phyloP scores from a whole-genome alignment of 2,113 vertebrate genomes.

The Elgaria multicarinata region DNA sequence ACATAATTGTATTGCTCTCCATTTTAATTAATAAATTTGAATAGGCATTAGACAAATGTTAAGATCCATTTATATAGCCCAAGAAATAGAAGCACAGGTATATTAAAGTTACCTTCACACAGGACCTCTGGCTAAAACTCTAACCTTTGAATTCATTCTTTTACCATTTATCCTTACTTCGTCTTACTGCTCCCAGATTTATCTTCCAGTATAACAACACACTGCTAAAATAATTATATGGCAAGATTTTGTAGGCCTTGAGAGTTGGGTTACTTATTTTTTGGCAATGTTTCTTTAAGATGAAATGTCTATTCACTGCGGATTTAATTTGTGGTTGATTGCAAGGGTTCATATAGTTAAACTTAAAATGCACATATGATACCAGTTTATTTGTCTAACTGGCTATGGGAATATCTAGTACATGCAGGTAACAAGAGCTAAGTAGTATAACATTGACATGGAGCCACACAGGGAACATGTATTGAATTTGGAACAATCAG shows the following conservation, averaged over 20 bases:
- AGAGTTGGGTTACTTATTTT: not conserved
- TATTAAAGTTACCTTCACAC: not conserved
- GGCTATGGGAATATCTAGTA: not conserved
- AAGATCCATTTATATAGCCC: not conserved
- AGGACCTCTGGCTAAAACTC: not conserved
- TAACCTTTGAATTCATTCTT: not conserved
- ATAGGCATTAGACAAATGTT: not conserved
- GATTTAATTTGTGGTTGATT: not conserved
- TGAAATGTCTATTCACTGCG: not conserved
- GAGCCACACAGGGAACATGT: not conserved
- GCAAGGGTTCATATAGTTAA: not conserved
- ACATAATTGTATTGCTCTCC: not conserved
- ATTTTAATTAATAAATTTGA: not conserved
- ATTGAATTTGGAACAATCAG: not conserved
- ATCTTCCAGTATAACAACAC: not conserved
- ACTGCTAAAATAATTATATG: not conserved
- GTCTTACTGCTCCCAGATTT: not conserved
- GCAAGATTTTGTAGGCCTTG: not conserved
- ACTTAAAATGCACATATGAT: not conserved
- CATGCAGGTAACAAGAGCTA: slow-evolving; percentile 2
- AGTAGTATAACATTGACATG: not conserved
- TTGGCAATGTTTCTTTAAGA: not conserved
- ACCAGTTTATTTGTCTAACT: not conserved
- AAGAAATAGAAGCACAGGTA: not conserved
- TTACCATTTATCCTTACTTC: not conserved